phyloP scores from a whole-genome alignment of 2,888 invertebrate species.

The Acronicta aceris region DNA sequence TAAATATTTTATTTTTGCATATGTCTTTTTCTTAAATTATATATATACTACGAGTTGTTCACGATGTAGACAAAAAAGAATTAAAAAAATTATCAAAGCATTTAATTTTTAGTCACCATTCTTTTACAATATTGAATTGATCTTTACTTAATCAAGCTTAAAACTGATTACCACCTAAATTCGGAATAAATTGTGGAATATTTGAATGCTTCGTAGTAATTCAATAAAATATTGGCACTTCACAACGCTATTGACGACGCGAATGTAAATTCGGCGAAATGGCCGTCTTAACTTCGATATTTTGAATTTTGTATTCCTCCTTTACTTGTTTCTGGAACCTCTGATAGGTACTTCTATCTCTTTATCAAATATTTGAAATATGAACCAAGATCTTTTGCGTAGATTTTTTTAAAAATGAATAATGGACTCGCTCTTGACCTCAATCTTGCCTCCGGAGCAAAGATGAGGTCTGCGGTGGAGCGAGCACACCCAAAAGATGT shows the following conservation, averaged over 20 bases:
- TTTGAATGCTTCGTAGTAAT: not conserved
- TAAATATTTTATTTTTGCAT: constrained; percentile 70
- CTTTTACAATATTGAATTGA: not conserved
- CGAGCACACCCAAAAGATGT: too few relatives aligned
- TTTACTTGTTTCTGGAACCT: not conserved
- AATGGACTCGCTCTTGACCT: too few relatives aligned
- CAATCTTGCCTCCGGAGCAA: too few relatives aligned
- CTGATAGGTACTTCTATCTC: too few relatives aligned
- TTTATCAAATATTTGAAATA: too few relatives aligned
- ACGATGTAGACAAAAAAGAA: too few relatives aligned
- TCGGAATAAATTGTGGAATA: constrained; percentile 4
- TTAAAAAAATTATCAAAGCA: too few relatives aligned
- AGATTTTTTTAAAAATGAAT: too few relatives aligned
- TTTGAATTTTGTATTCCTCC: not conserved
- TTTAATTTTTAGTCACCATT: too few relatives aligned
- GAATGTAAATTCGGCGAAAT: not conserved
- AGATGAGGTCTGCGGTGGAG: too few relatives aligned
- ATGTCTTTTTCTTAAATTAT: constrained; percentile 21
- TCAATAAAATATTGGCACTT: constrained; percentile 5
- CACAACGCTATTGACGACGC: not conserved
- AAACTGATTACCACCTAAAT: not conserved
- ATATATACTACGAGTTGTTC: not conserved
- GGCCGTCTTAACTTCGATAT: not conserved
- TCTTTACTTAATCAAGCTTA: not conserved
- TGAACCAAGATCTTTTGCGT: too few relatives aligned